These are phyloP conservation scores for Drosophila bocqueti DNA, from an alignment of 1,140 invertebrate species.

Conservation along the genomic window DNA sequence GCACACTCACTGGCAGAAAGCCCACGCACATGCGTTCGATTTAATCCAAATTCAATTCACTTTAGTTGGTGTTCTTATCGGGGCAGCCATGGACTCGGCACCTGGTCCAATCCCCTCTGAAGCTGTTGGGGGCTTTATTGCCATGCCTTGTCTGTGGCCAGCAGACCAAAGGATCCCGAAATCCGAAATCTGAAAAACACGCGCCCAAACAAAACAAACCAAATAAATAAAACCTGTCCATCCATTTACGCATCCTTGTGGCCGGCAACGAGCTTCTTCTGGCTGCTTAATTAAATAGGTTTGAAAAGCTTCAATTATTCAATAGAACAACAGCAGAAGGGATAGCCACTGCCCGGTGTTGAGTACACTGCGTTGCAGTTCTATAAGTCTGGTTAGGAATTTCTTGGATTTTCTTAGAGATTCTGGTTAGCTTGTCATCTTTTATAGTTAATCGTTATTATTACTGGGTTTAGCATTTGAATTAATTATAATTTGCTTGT, in stretches of 20 bases:
- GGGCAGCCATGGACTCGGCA: not conserved
- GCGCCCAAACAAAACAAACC: not conserved
- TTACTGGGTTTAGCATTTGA: too few species aligned
- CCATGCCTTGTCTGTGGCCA: constrained; percentile 37
- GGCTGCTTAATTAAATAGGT: constrained; percentile 59
- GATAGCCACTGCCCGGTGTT: not conserved
- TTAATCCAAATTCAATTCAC: constrained; percentile 54
- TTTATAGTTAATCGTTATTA: not conserved
- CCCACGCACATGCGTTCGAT: constrained; percentile 41
- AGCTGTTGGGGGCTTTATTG: constrained; percentile 12
- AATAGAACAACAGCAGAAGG: constrained; percentile 47
- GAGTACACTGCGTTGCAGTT: constrained; percentile 4
- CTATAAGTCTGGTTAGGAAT: not conserved
- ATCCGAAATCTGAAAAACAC: constrained; percentile 16
- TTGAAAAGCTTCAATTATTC: constrained; percentile 68
- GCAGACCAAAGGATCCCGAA: constrained; percentile 34
- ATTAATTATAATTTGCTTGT: not conserved
- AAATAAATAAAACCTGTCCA: constrained; percentile 26
- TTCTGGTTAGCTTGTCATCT: not conserved
- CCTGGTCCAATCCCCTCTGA: not conserved
- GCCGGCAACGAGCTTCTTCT: constrained; percentile 6
- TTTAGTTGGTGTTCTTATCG: constrained; percentile 23
- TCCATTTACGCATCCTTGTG: constrained; percentile 32
- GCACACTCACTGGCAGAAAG: not conserved
- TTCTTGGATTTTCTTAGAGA: not conserved